phyloP scores from a whole-genome alignment of 2,888 invertebrate genomes.

The Mycalesis mineus region DNA sequence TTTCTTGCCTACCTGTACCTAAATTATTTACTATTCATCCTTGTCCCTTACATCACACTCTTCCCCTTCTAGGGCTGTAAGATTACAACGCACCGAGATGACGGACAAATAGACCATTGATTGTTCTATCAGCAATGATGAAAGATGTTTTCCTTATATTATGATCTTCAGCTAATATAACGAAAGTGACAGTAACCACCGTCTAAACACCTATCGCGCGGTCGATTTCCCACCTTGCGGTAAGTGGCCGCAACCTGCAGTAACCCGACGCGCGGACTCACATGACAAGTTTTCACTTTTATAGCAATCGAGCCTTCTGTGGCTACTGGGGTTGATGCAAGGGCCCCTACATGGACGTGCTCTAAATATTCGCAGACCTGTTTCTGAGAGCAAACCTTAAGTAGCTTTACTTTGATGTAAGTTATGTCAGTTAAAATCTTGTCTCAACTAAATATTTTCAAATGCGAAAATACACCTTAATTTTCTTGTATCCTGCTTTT shows the following conservation, averaged over 20 bases:
- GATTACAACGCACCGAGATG: too few relatives aligned
- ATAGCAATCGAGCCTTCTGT: not conserved
- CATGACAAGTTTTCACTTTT: conserved; percentile 3
- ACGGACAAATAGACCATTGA: too few relatives aligned
- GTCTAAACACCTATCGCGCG: not conserved
- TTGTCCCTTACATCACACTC: too few relatives aligned
- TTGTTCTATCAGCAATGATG: too few relatives aligned
- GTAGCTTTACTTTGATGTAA: not conserved
- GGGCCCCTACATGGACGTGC: not conserved
- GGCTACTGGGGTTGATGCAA: not conserved
- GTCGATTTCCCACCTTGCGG: conserved; percentile 1
- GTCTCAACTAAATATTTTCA: too few relatives aligned
- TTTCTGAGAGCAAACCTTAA: not conserved
- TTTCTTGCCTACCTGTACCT: too few relatives aligned
- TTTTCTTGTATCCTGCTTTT: too few relatives aligned
- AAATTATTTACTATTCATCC: too few relatives aligned
- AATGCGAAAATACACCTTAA: too few relatives aligned
- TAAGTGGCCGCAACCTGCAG: not conserved
- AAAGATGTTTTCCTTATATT: too few relatives aligned
- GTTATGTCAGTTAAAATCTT: too few relatives aligned
- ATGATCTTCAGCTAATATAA: not conserved
- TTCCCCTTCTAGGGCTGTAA: too few relatives aligned
- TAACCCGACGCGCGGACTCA: not conserved
- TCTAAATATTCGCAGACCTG: not conserved
- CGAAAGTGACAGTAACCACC: not conserved